Conservation (phyloP, 1,140 invertebrate genomes). For the Platorchestia sp. region DNA sequence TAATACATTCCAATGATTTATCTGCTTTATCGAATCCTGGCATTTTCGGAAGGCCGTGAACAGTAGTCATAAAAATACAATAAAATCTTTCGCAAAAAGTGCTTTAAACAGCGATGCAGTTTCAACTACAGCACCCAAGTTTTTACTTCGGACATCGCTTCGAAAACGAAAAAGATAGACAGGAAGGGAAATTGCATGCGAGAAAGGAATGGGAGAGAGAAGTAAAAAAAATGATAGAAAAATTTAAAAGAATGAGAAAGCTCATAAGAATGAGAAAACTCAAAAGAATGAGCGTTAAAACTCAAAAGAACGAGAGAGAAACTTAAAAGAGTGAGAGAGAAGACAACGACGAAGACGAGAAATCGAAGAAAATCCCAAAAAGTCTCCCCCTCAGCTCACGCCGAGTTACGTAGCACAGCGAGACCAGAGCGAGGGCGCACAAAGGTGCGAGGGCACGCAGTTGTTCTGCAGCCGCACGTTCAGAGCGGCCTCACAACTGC, state of each 20-base stretch:
- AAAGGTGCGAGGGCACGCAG: background rate
- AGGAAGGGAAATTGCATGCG: too few species aligned
- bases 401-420: background rate
- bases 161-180: background rate
- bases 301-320: background rate
- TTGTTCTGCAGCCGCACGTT: background rate
- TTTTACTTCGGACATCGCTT: background rate
- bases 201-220: too few species aligned
- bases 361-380: background rate
- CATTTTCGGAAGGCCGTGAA: too few species aligned
- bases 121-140: too few species aligned
- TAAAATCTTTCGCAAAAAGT: too few species aligned
- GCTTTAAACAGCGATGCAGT: too few species aligned
- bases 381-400: background rate
- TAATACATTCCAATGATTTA: too few species aligned
- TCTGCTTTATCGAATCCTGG: too few species aligned
- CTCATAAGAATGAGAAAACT: background rate
- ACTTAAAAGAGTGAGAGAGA: background rate
- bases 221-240: background rate
- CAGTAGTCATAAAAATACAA: too few species aligned
- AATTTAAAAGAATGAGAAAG: background rate
- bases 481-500: background rate
- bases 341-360: background rate
- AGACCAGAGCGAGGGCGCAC: background rate
- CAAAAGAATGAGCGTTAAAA: background rate